Conservation (phyloP, 1,140 invertebrate genomes). For the Brachionus rubens region DNA sequence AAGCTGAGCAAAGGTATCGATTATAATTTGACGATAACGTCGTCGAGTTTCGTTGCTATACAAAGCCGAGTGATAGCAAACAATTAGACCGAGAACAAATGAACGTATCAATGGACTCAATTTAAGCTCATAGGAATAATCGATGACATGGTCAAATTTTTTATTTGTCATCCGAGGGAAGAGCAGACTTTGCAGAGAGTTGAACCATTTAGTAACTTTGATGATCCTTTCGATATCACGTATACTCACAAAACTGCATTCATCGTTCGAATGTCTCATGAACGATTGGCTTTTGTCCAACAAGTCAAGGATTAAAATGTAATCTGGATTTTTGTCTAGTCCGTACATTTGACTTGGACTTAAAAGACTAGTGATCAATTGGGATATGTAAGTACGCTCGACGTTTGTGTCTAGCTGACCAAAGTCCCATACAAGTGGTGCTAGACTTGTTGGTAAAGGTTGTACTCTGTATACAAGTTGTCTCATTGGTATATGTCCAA, state of each 20-base stretch:
- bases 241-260: constrained; percentile 58
- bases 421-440: constrained; percentile 57
- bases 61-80: constrained; percentile 54
- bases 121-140: not conserved
- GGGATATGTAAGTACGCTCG: constrained; percentile 53
- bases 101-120: constrained; percentile 48
- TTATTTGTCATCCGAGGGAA: not conserved
- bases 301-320: constrained; percentile 48
- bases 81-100: constrained; percentile 51
- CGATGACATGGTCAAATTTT: not conserved
- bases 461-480: constrained; percentile 55
- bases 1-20: not conserved
- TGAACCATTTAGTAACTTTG: constrained; percentile 48
- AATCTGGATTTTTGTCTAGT: constrained; percentile 34
- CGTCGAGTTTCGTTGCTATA: constrained; percentile 47
- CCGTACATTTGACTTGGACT: not conserved
- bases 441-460: constrained; percentile 53
- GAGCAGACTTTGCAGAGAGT: not conserved
- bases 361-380: constrained; percentile 33
- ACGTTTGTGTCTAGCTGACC: constrained; percentile 51
- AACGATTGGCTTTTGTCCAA: constrained; percentile 53
- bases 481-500: constrained; percentile 54
- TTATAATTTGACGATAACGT: constrained; percentile 48
- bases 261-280: constrained; percentile 53
- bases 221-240: constrained; percentile 54